A percentile compares a stretch with the other conserved stretches of the same genome.
Conservation (phyloP, 2,113 vertebrate genomes). For the Montifringilla adamsi region DNA sequence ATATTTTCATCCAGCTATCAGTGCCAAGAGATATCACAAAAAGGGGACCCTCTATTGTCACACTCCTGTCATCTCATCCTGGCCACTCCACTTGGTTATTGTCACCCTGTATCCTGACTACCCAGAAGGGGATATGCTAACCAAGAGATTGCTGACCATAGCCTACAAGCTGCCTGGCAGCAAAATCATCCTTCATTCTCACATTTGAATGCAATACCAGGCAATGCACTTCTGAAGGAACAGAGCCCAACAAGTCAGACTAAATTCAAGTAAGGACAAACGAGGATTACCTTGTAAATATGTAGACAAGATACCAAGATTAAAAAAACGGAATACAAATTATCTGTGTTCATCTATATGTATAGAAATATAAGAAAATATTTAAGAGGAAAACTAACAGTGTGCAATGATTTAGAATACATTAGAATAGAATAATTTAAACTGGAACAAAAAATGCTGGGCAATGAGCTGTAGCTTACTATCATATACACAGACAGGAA, state of each 20-base stretch:
- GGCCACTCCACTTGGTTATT: neutral
- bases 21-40: neutral
- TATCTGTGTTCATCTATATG: neutral
- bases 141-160: no score
- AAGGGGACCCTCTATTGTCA: no score
- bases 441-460: neutral
- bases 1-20: neutral
- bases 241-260: neutral
- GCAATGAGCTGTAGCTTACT: neutral
- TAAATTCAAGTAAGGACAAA: neutral
- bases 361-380: neutral
- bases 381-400: neutral
- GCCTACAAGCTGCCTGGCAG: neutral
- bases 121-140: accelerated
- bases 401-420: neutral
- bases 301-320: neutral
- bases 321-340: neutral
- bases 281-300: neutral
- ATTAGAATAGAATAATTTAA: neutral
- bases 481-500: neutral
- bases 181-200: neutral
- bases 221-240: neutral
- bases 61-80: neutral
- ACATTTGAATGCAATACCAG: neutral
- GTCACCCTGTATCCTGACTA: neutral